phyloP scores from a whole-genome alignment of 1,140 invertebrate genomes.

The Drosophila oshimai region DNA sequence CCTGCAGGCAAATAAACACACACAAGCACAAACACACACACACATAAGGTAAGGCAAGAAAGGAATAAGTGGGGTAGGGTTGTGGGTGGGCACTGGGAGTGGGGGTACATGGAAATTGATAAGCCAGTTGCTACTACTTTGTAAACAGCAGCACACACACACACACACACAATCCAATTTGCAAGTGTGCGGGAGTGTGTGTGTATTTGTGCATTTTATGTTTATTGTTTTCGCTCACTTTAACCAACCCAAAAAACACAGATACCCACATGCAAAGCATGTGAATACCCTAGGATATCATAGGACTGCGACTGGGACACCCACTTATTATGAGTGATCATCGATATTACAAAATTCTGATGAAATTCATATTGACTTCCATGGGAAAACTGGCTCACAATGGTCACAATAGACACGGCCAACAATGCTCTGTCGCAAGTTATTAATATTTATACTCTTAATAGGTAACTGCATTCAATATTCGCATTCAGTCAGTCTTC shows the following conservation, averaged over 20 bases:
- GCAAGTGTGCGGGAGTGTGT: conserved; percentile 2
- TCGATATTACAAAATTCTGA: neutral
- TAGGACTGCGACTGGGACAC: no score
- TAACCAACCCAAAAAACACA: conserved; percentile 4
- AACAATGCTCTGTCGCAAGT: no score
- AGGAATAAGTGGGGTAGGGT: neutral
- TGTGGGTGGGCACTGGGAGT: neutral
- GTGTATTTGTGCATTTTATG: conserved; percentile 62
- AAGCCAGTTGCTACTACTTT: conserved; percentile 61
- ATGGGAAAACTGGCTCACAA: no score
- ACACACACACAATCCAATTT: neutral
- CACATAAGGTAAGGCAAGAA: conserved; percentile 19
- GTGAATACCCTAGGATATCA: conserved; percentile 3
- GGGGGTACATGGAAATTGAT: conserved; percentile 63
- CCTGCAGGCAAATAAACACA: conserved; percentile 60
- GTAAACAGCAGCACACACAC: conserved; percentile 20
- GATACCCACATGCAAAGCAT: conserved; percentile 9
- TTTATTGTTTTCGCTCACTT: conserved; percentile 66
- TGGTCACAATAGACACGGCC: no score
- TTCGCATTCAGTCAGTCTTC: neutral
- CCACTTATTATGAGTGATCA: neutral
- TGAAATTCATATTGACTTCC: no score
- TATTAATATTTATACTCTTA: neutral
- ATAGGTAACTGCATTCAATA: neutral
- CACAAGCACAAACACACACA: conserved; percentile 57